Evolutionary conservation across 2,797 vertebrate species (phyloP).

Genomic region (Anabas testudineus): DNA sequence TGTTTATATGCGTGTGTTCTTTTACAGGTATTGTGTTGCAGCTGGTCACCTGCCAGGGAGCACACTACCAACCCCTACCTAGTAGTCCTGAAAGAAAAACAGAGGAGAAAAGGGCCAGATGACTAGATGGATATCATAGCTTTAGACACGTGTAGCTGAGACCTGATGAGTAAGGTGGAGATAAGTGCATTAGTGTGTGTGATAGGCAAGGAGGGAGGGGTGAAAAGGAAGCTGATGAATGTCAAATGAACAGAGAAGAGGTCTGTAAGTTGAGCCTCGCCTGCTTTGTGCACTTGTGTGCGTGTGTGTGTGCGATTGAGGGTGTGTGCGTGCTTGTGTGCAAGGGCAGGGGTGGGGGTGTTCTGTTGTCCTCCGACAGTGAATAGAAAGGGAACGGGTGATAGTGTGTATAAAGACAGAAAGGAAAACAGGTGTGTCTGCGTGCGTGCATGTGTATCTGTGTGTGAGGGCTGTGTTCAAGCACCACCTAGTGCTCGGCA

Average conservation of each 20-base stretch:
- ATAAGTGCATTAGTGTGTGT: slow-evolving; percentile 26
- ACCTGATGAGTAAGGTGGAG: slow-evolving; percentile 67
- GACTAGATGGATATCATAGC: slow-evolving; percentile 72
- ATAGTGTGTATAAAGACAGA: slow-evolving; percentile 41
- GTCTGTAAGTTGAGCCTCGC: slow-evolving; percentile 45
- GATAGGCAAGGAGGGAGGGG: slow-evolving; percentile 1
- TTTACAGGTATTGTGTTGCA: slow-evolving; percentile 70
- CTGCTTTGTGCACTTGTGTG: slow-evolving; percentile 35
- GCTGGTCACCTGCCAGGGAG: slow-evolving; percentile 57
- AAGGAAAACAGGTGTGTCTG: slow-evolving; percentile 21
- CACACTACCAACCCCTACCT: slow-evolving; percentile 30
- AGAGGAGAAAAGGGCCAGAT: slow-evolving; percentile 63
- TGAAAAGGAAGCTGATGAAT: slow-evolving; percentile 40
- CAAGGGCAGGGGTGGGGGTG: slow-evolving; percentile 48
- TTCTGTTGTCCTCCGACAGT: slow-evolving; percentile 68
- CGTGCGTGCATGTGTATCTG: slow-evolving; percentile 17
- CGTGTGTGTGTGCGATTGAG: slow-evolving; percentile 19
- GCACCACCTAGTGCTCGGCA: slow-evolving; percentile 92
- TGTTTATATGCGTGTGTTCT: not conserved
- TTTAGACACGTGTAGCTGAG: slow-evolving; percentile 73
- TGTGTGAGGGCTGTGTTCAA: slow-evolving; percentile 88
- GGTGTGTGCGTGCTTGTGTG: slow-evolving; percentile 28
- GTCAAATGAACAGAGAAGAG: slow-evolving; percentile 58
- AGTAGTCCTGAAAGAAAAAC: slow-evolving; percentile 40
- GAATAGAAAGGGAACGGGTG: slow-evolving; percentile 68